Evolutionary conservation across 2,113 vertebrate species (phyloP), one percentile per base, ranked within the genome.

Genomic region (Antechinus flavipes): DNA sequence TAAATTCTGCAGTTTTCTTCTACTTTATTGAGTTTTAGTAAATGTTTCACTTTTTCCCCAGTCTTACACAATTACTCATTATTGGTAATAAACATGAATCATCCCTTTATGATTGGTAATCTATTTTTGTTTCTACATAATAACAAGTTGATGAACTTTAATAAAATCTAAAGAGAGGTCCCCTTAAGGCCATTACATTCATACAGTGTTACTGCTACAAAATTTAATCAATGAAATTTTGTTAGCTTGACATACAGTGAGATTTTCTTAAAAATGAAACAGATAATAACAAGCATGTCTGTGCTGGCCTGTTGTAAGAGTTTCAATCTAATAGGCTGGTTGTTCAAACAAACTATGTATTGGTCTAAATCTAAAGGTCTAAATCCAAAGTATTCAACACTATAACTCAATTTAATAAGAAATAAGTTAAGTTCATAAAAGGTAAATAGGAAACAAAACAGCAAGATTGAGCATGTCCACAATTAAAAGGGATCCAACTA

Each of bases 391-490:
- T 96, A 96, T 91, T 93, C 11, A 0, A 76, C 84, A 97, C 94
- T 94, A 95, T 97, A 98, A 97, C 93, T n/a, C 93, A 89, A 97
- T 84, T 96, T 98, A 98, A 98, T 97, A 1, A 35, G 98, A 97
- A 96, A 95, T 24, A 95, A 93, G 95, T 93, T 98, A 95, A 97
- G 96, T 96, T 84, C 23, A 97, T 91, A 96, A 90, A 96, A 98
- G 92, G 95, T 97, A 98, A 98, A 98, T 98, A 98, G 97, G 97
- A 98, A 98, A 96, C 95, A 98, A 96, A 96, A 94, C 52, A 95
- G 89, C 95, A 98, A 97, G 96, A 96, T n/a, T 90, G 92, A 98
- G 92, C 98, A 97, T 96, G 98, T 89, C 98, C 98, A 93, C 94
- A 91, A 97, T 61, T 58, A 97, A 94, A 96, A 93, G 90, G 55